Conservation (phyloP, 2,888 invertebrate species). For the Microplitis deprimator region DNA sequence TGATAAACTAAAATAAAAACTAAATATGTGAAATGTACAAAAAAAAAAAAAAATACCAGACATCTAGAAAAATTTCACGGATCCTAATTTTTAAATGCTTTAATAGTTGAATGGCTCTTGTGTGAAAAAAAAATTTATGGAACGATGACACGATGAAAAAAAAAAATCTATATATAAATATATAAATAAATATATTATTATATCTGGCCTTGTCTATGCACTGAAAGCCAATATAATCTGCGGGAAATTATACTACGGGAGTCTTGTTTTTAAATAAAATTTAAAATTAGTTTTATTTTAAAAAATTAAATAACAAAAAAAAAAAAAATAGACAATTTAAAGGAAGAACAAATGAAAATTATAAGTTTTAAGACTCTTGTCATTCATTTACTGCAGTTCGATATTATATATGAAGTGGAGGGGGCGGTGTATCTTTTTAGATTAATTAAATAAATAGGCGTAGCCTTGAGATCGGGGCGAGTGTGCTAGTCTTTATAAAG, state of each 20-base stretch:
- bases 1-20: slow-evolving; percentile 15
- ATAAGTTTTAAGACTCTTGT: slow-evolving; percentile 18
- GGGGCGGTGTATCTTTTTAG: slow-evolving; percentile 43
- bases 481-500: slow-evolving; percentile 55
- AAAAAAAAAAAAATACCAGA: not conserved
- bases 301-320: not conserved
- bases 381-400: slow-evolving; percentile 47
- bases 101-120: slow-evolving; percentile 28
- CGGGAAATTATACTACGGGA: not conserved
- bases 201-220: slow-evolving; percentile 34
- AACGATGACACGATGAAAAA: not conserved
- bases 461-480: slow-evolving; percentile 49
- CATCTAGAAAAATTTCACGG: slow-evolving; percentile 22
- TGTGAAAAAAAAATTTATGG: slow-evolving; percentile 29
- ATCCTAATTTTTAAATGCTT: slow-evolving; percentile 39
- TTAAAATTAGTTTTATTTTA: not conserved
- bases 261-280: not conserved
- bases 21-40: slow-evolving; percentile 23
- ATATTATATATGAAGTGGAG: slow-evolving; percentile 43
- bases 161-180: not conserved
- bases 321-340: not conserved
- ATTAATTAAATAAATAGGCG: slow-evolving; percentile 32
- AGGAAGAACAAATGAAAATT: not conserved
- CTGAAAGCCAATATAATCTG: slow-evolving; percentile 21
- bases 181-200: not conserved